phyloP scores from a whole-genome alignment of 2,888 invertebrate species.

The Agrotis puta region DNA sequence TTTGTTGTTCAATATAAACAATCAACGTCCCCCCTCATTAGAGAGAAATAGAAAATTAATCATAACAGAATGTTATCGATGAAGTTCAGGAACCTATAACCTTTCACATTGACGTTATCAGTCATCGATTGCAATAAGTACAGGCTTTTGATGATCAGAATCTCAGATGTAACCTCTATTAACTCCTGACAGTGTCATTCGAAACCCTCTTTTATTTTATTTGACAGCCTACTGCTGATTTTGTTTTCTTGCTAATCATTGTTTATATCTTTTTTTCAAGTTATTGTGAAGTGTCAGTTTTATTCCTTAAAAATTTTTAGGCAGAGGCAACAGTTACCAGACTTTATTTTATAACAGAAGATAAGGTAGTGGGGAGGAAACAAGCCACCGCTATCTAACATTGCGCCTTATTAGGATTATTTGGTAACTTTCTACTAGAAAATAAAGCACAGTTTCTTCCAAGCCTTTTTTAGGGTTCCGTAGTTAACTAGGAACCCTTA shows the following conservation, averaged over 20 bases:
- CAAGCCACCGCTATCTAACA: conserved; percentile 11
- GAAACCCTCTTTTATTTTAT: conserved; percentile 18
- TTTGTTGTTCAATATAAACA: conserved; percentile 81
- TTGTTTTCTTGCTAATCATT: conserved; percentile 25
- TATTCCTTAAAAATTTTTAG: conserved; percentile 7
- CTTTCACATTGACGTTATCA: conserved; percentile 59
- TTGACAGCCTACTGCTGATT: conserved; percentile 26
- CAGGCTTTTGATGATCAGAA: conserved; percentile 36
- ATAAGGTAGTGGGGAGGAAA: conserved; percentile 34
- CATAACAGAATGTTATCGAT: conserved; percentile 52
- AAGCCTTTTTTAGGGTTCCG: too few relatives aligned
- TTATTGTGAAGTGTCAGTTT: background rate
- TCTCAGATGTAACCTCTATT: background rate
- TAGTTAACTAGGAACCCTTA: too few relatives aligned
- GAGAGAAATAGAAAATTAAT: conserved; percentile 51
- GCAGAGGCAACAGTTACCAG: background rate
- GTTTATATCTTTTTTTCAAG: background rate
- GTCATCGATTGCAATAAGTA: conserved; percentile 61
- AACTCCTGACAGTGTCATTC: conserved; percentile 4
- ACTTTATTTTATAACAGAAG: conserved; percentile 6
- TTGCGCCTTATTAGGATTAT: conserved; percentile 6
- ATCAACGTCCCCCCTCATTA: conserved; percentile 75
- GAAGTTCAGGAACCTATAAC: conserved; percentile 63
- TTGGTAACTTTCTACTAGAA: background rate
- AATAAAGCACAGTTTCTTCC: background rate